Percentiles rank a stretch among this genome's conserved stretches.
Evolutionary conservation across 2,888 invertebrate species (phyloP).

Genomic region (Phortica okadai): DNA sequence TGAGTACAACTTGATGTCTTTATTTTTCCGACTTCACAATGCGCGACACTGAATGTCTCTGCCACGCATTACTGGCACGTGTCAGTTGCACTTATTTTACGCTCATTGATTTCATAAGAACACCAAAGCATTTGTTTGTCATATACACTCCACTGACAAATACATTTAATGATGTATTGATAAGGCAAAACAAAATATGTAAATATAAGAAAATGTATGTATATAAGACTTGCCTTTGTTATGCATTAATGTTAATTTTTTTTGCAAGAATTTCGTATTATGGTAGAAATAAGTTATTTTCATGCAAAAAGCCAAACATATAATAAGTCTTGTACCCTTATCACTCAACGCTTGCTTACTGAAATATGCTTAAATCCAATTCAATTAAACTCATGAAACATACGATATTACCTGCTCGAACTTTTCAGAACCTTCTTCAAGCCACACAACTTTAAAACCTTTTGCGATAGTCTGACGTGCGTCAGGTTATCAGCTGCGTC

Average conservation of each 20-base stretch:
- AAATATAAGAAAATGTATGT: not conserved
- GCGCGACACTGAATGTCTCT: not conserved
- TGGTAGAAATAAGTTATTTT: not conserved
- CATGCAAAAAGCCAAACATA: not conserved
- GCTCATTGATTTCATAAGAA: constrained; percentile 23
- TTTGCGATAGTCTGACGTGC: not conserved
- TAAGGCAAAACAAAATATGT: not conserved
- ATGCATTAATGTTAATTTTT: not conserved
- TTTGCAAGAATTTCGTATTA: not conserved
- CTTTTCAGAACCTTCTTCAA: constrained; percentile 7
- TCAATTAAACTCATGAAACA: constrained; percentile 4
- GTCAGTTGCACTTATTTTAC: constrained; percentile 27
- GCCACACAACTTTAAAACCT: not conserved
- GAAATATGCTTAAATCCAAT: constrained; percentile 17
- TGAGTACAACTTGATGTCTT: not conserved
- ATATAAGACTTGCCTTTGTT: not conserved
- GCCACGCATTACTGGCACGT: not conserved
- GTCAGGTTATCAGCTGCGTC: constrained; percentile 16
- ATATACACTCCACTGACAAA: not conserved
- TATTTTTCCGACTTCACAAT: not conserved
- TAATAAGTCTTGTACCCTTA: constrained; percentile 10
- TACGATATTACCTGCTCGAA: not conserved
- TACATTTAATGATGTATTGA: not conserved
- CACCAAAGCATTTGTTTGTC: constrained; percentile 6
- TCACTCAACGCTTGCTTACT: not conserved